These are phyloP conservation scores for Ectemnius continuus DNA, from an alignment of 2,888 invertebrate species.

Conservation along the genomic window DNA sequence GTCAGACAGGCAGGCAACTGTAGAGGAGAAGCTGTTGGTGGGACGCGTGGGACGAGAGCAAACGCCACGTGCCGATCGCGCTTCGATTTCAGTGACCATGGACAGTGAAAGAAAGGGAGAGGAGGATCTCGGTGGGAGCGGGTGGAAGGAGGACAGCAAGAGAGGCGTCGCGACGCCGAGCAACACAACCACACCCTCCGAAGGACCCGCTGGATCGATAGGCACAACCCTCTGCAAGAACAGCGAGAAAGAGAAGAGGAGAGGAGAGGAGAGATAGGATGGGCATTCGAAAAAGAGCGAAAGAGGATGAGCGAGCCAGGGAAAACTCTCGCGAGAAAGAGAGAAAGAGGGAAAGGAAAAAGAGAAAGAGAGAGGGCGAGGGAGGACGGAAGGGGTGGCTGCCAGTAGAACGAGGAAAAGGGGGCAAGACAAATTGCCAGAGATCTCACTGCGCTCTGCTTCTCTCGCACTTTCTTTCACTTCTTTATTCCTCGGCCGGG, in stretches of 20 bases:
- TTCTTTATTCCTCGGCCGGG: slow-evolving; percentile 34
- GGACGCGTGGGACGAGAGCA: slow-evolving; percentile 48
- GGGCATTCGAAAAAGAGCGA: not conserved
- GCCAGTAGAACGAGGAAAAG: slow-evolving; percentile 27
- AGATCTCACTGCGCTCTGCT: slow-evolving; percentile 55
- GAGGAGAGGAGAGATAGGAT: slow-evolving; percentile 15
- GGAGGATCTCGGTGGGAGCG: slow-evolving; percentile 23
- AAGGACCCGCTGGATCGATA: slow-evolving; percentile 64
- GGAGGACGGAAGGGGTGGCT: slow-evolving; percentile 16
- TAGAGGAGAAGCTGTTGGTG: no score
- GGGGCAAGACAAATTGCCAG: slow-evolving; percentile 65
- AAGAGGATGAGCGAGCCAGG: not conserved
- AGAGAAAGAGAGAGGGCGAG: slow-evolving; percentile 16
- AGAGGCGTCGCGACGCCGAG: slow-evolving; percentile 64
- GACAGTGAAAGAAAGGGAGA: slow-evolving; percentile 27
- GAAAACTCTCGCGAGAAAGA: slow-evolving; percentile 8
- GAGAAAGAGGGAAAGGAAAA: slow-evolving; percentile 21
- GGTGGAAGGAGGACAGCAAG: slow-evolving; percentile 6
- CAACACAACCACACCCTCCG: slow-evolving; percentile 65
- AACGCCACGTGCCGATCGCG: slow-evolving; percentile 66
- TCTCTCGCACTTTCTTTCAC: slow-evolving; percentile 43
- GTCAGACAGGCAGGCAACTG: not conserved
- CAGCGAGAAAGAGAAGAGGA: slow-evolving; percentile 36
- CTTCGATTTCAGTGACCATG: slow-evolving; percentile 41
- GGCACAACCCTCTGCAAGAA: slow-evolving; percentile 58